Evolutionary conservation across 2,888 invertebrate genomes (phyloP).

Genomic region (Tetanocera ferruginea): DNA sequence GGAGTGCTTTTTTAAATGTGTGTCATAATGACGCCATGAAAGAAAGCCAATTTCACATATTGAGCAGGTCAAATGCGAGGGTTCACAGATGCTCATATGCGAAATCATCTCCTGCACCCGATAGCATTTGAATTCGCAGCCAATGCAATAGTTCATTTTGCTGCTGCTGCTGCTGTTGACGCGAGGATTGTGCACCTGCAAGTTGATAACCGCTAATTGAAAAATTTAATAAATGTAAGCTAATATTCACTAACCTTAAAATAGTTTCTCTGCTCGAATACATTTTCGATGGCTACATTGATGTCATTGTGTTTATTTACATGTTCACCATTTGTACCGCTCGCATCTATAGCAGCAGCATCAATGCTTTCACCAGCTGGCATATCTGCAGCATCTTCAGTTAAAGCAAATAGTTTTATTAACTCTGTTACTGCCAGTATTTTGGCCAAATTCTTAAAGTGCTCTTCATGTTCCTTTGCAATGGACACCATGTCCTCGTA

Average conservation of each 20-base stretch:
- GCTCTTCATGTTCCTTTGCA: conserved; percentile 62
- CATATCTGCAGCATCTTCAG: conserved; percentile 42
- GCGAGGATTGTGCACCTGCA: conserved; percentile 60
- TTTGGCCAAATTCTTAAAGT: conserved; percentile 64
- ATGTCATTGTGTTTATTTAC: conserved; percentile 45
- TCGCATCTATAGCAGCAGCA: not conserved
- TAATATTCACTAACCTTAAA: conserved; percentile 57
- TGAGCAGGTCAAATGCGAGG: conserved; percentile 64
- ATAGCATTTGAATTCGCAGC: conserved; percentile 68
- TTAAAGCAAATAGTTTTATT: conserved; percentile 59
- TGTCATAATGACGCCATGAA: conserved; percentile 63
- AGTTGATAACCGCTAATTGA: not conserved
- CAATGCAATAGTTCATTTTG: conserved; percentile 69
- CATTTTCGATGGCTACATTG: conserved; percentile 53
- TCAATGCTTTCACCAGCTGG: conserved; percentile 21
- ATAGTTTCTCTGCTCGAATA: conserved; percentile 64
- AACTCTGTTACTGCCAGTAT: conserved; percentile 63
- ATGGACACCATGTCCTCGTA: conserved; percentile 65
- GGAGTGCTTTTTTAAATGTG: conserved; percentile 69
- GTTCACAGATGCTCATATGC: conserved; percentile 63
- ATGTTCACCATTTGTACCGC: not conserved
- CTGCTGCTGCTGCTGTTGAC: conserved; percentile 57
- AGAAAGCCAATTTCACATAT: conserved; percentile 66
- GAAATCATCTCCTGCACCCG: conserved; percentile 68
- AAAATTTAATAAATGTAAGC: not conserved